Conservation (phyloP, 2,113 vertebrate species). For the Hypanus sabinus region DNA sequence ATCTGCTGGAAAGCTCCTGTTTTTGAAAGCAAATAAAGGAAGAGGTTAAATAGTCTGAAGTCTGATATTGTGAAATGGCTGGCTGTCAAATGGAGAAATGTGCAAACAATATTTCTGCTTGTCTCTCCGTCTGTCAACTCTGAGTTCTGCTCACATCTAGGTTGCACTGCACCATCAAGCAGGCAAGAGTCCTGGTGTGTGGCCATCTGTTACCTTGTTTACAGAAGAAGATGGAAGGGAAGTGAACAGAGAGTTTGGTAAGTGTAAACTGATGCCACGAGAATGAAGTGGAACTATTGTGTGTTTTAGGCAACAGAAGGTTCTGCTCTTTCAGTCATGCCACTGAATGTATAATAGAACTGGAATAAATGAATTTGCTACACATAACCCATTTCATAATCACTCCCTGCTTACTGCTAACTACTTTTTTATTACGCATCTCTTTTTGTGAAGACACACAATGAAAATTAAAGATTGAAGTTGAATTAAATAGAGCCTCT, state of each 20-base stretch:
- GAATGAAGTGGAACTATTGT: conserved; percentile 18
- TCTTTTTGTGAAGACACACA: neutral
- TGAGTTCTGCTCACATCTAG: neutral
- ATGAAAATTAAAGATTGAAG: neutral
- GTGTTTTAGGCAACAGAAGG: neutral
- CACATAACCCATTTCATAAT: conserved; percentile 23
- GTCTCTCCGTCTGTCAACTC: neutral
- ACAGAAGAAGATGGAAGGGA: neutral
- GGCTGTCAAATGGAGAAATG: neutral
- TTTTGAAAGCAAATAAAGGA: too few relatives aligned
- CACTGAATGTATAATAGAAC: neutral
- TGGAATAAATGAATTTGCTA: conserved; percentile 18
- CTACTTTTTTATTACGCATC: neutral
- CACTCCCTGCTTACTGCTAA: neutral
- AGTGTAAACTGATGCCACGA: conserved; percentile 1
- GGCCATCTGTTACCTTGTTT: conserved; percentile 28
- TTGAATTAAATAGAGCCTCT: neutral
- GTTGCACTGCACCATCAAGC: neutral
- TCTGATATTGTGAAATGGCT: neutral
- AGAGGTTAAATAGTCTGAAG: neutral
- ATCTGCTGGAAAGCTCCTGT: too few relatives aligned
- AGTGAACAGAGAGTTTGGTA: neutral
- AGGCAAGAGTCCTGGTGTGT: neutral
- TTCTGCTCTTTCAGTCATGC: neutral
- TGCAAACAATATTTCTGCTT: neutral